phyloP scores from a whole-genome alignment of 1,140 invertebrate genomes.

The Marisa cornuarietis region DNA sequence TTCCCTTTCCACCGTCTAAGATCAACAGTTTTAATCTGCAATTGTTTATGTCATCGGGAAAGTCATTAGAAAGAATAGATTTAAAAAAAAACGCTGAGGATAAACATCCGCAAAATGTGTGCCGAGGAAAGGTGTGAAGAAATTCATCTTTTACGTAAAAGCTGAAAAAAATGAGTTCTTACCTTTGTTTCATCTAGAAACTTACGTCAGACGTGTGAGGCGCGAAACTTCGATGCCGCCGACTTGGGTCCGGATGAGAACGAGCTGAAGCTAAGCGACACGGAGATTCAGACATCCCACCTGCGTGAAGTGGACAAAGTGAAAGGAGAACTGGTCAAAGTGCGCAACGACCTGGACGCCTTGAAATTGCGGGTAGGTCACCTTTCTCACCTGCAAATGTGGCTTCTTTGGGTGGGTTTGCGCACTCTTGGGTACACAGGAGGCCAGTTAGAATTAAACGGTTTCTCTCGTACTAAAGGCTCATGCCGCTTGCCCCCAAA shows the following conservation, averaged over 20 bases:
- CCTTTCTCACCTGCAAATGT: too few species aligned
- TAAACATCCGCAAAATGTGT: neutral
- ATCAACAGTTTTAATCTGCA: too few species aligned
- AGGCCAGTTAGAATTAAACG: too few species aligned
- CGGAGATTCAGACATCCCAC: constrained; percentile 56
- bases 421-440: too few species aligned
- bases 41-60: too few species aligned
- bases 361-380: constrained; percentile 49
- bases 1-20: too few species aligned
- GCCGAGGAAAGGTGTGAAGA: neutral
- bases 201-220: constrained; percentile 50
- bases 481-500: too few species aligned
- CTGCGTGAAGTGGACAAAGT: constrained; percentile 56
- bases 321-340: constrained; percentile 46
- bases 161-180: neutral
- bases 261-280: constrained; percentile 51
- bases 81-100: too few species aligned
- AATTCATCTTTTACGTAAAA: too few species aligned
- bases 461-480: too few species aligned
- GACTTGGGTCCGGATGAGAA: constrained; percentile 62
- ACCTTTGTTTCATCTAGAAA: constrained; percentile 39
- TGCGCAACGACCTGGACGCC: constrained; percentile 40
- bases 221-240: constrained; percentile 48
- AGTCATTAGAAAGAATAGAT: too few species aligned
- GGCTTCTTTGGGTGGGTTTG: too few species aligned